Base-by-base conservation (phyloP, 2,797 vertebrate species). In the Sitta carolinensis region DNA sequence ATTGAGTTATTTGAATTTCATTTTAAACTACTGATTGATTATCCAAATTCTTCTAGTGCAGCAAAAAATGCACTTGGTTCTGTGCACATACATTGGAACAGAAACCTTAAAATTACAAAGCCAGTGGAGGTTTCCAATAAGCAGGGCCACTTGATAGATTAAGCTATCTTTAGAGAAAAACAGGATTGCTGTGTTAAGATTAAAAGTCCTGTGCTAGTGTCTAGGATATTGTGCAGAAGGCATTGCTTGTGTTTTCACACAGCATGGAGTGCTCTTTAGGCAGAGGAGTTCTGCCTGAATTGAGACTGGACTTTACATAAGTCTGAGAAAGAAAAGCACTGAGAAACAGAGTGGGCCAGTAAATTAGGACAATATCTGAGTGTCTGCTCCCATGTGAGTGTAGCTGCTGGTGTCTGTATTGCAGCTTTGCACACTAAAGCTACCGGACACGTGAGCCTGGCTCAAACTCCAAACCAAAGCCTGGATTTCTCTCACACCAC, bases 221-320 rank as follows among this genome's bases (percentile, higher is more conserved):
- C 83, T 85, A 89, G 43, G 89, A 94, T 51, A n/a, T 32, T 80
- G 73, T 77, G n/a, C 70, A 62, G 63, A 19, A 63, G 63, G 57
- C 59, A 73, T 7, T 62, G 22, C 54, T 48, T 15, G 45, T n/a
- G 32, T 61, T 68, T 50, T 70, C 14, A 5, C 4, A 23, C n/a
- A 63, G 42, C 61, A 55, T 1, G 1, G 66, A 82, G 25, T 16
- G 25, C 54, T 55, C 8, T 34, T 23, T 16, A 77, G 42, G 61
- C 30, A 52, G 61, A 69, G 29, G 23, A 80, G 52, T 15, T 80
- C 45, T 85, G 70, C 50, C 87, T 83, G 55, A 79, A 10, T 58
- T 42, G 34, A 75, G 50, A 25, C 38, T 50, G 29, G 27, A 34
- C 36, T 86, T 75, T 25, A 17, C 10, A n/a, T 0, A 34, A 16